Evolutionary conservation across 2,797 vertebrate species (phyloP).

Genomic region (Pyrocephalus nanus): DNA sequence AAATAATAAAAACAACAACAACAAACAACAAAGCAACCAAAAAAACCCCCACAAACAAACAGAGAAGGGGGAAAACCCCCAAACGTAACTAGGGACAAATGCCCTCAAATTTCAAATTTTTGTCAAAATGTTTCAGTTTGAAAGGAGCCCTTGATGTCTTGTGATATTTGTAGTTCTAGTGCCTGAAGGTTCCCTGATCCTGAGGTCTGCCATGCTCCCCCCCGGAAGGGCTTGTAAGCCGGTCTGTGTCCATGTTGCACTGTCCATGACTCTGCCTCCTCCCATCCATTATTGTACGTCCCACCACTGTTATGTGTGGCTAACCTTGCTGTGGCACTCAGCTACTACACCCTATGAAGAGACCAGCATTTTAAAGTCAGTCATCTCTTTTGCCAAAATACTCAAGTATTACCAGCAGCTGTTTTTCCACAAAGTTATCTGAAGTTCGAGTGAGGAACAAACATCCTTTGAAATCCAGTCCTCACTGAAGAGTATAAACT

Average conservation of each 20-base stretch:
- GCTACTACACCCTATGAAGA: neutral
- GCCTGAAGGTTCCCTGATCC: neutral
- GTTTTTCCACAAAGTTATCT: neutral
- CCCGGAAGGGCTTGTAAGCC: neutral
- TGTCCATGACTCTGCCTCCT: rapidly evolving
- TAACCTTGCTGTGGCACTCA: rapidly evolving
- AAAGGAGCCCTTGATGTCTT: neutral
- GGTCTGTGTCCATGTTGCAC: neutral
- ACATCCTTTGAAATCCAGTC: neutral
- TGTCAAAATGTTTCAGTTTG: neutral
- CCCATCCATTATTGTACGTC: no score
- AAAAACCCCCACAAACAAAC: neutral
- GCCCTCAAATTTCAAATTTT: neutral
- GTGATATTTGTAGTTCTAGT: neutral
- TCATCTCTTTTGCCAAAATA: neutral
- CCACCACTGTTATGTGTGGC: no score
- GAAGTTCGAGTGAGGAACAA: neutral
- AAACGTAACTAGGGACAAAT: neutral
- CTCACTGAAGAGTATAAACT: neutral
- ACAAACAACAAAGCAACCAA: neutral
- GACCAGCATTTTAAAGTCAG: neutral
- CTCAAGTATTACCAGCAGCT: neutral
- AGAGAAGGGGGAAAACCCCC: rapidly evolving
- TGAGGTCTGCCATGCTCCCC: neutral
- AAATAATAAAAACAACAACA: neutral